Percentiles rank a stretch among this genome's conserved stretches.
These are phyloP conservation scores for Tetrax tetrax DNA, from an alignment of 2,113 vertebrate genomes.

Conservation along the genomic window DNA sequence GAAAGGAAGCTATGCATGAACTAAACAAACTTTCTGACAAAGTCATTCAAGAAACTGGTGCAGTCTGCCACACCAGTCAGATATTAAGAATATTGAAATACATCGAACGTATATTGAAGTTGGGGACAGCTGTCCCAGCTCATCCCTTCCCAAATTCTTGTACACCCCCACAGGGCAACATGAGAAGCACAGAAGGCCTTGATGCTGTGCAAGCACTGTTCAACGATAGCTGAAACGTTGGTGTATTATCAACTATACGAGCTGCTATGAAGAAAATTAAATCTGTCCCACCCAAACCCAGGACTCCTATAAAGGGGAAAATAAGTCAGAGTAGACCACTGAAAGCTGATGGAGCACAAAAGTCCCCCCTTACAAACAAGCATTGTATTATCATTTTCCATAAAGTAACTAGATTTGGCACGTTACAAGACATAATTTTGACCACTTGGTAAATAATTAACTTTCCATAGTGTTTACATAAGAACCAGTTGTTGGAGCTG, in stretches of 20 bases:
- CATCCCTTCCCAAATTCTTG: neutral
- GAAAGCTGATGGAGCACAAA: neutral
- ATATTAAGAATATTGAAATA: neutral
- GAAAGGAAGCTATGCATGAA: neutral
- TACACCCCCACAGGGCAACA: neutral
- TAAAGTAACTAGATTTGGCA: neutral
- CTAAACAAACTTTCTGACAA: neutral
- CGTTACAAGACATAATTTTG: neutral
- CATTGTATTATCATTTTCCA: neutral
- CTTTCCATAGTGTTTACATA: neutral
- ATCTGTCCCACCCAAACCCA: neutral
- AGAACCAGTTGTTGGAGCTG: neutral
- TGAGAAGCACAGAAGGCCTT: neutral
- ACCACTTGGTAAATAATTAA: neutral
- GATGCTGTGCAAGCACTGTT: neutral
- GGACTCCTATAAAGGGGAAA: neutral
- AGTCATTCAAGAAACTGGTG: neutral
- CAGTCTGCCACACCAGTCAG: neutral
- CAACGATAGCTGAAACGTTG: neutral
- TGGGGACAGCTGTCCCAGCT: neutral
- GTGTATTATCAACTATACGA: neutral
- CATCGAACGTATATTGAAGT: neutral
- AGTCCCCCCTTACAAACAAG: neutral
- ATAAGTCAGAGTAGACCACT: neutral
- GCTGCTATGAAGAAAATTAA: neutral